Base-by-base conservation (phyloP, 2,113 vertebrate species). In the Mugil cephalus region DNA sequence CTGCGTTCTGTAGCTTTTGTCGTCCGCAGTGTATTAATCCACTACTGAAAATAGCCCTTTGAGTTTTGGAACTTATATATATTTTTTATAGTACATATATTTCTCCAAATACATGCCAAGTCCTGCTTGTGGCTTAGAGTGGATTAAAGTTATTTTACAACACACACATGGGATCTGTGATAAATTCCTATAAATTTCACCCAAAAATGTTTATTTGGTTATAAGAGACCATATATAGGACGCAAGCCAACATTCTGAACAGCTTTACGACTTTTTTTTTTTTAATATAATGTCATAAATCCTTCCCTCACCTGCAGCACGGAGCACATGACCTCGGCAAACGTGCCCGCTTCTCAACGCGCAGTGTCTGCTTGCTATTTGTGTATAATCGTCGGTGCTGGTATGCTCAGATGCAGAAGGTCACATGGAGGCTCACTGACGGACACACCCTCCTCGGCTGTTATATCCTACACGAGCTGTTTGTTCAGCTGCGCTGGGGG, bases 401-500 rank as follows among this genome's bases (percentile, higher is more conserved):
- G 52, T 69, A 39, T 79, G 69, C 48, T 53, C 13, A 35, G 38
- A 30, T 56, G 38, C 55, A 66, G 68, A 68, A 73, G 82, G 81
- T 84, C 76, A 84, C 40, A 62, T 24, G 45, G 64, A 75, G 38
- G 62, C 62, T 61, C 52, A 77, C 52, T 51, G 55, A 40, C 75
- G 7, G 69, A 81, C 74, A 74, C 83, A 64, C 81, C 81, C 74
- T 64, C 78, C 65, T 43, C 19, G 66, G 55, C 64, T 59, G 1
- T 76, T 42, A 21, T 21, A 53, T 35, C 43, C 74, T 66, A 71
- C 61, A 36, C 1, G 46, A 73, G 81, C 74, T 90, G 84, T 89
- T 90, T 90, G 84, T 88, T 85, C 87, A 90, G 90, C 88, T 91
- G 90, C 39, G 69, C 34, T 17, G 45, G 34, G 24, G 34, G 69